A percentile compares a stretch with the other conserved stretches of the same genome.
Evolutionary conservation across 2,113 vertebrate genomes (phyloP).

Genomic region (Anseranas semipalmata): DNA sequence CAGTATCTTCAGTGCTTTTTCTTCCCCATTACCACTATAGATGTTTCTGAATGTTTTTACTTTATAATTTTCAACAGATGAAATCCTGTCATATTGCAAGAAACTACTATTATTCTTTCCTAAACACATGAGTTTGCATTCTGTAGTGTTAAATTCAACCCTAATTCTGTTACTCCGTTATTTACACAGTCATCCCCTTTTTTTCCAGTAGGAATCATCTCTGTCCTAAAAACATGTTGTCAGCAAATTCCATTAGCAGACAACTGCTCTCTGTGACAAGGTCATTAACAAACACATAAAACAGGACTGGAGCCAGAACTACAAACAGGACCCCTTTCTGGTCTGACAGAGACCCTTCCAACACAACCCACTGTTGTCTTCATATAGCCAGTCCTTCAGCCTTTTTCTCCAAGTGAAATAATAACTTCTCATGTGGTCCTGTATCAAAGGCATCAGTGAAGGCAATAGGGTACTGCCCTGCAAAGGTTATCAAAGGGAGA

Average conservation of each 20-base stretch:
- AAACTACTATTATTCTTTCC: background rate
- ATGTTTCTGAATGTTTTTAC: background rate
- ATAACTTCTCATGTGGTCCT: background rate
- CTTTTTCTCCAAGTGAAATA: background rate
- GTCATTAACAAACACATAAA: background rate
- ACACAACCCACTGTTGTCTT: background rate
- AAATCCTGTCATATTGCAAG: background rate
- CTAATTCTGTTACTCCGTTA: background rate
- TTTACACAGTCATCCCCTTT: background rate
- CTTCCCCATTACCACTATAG: background rate
- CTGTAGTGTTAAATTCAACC: background rate
- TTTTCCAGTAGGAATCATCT: background rate
- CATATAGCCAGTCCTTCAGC: background rate
- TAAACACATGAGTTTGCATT: background rate
- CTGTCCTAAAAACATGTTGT: background rate
- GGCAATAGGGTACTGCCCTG: background rate
- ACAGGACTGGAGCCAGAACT: rapidly evolving
- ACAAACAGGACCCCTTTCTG: background rate
- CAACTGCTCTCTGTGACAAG: background rate
- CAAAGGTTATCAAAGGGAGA: background rate
- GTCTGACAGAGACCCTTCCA: background rate
- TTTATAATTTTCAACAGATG: background rate
- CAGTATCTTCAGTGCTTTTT: background rate
- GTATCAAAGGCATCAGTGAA: background rate
- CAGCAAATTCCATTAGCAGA: background rate